Percentiles rank a stretch among this genome's conserved stretches.
These are phyloP conservation scores for Acinonyx jubatus DNA, from an alignment of 2,113 vertebrate species.

Conservation along the genomic window DNA sequence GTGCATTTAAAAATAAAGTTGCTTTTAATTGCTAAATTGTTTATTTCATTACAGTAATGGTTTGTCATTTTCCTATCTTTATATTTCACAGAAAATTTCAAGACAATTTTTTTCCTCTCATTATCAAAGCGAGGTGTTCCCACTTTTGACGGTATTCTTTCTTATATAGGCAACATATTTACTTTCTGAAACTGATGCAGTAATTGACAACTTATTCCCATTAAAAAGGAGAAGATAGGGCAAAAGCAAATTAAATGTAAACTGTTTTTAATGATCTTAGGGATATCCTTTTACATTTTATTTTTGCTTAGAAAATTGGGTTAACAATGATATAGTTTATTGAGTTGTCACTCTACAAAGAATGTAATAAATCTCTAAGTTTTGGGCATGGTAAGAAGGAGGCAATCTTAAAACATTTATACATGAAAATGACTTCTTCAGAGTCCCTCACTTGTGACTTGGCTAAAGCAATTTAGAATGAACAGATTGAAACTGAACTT, in stretches of 20 bases:
- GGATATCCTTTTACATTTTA: background rate
- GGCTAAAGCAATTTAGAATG: background rate
- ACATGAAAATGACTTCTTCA: background rate
- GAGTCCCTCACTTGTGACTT: background rate
- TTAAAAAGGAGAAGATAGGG: background rate
- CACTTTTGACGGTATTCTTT: background rate
- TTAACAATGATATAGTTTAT: background rate
- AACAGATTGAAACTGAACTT: background rate
- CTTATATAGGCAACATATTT: background rate
- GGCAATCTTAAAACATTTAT: background rate
- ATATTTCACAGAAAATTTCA: background rate
- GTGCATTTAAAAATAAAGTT: background rate
- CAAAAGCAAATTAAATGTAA: background rate
- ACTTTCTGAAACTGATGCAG: background rate
- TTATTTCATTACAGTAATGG: background rate
- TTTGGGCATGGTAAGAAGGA: background rate
- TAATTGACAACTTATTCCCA: background rate
- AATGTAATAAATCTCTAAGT: background rate
- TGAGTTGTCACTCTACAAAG: background rate
- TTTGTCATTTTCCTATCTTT: background rate
- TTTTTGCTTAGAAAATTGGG: background rate
- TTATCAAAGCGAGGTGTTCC: background rate
- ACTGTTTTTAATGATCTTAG: background rate
- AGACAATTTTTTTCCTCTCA: background rate
- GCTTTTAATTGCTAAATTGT: background rate